A percentile compares a stretch with the other conserved stretches of the same genome.
These are phyloP conservation scores for Archips xylosteana DNA, from an alignment of 2,888 invertebrate genomes.

Conservation along the genomic window DNA sequence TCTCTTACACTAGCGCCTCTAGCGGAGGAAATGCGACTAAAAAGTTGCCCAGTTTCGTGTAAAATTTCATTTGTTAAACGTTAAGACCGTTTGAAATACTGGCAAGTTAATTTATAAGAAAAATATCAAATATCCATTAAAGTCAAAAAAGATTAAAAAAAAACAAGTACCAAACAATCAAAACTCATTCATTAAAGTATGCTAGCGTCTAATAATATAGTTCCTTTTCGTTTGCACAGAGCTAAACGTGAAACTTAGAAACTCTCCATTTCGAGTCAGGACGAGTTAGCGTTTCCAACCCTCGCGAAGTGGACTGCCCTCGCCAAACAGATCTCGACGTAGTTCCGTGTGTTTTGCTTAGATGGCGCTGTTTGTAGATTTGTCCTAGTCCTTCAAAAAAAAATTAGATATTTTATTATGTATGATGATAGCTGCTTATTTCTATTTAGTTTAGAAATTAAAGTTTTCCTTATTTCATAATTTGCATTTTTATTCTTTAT, in stretches of 20 bases:
- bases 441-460: background rate
- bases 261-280: slow-evolving; percentile 27
- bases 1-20: slow-evolving; percentile 52
- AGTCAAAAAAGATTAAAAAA: slow-evolving; percentile 6
- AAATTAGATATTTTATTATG: background rate
- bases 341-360: slow-evolving; percentile 45
- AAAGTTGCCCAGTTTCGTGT: slow-evolving; percentile 9
- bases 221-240: slow-evolving; percentile 9
- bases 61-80: background rate
- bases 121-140: background rate
- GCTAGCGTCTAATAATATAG: background rate
- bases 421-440: background rate
- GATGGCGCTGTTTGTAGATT: slow-evolving; percentile 56
- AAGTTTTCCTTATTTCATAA: background rate
- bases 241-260: slow-evolving; percentile 23
- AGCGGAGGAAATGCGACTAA: slow-evolving; percentile 45
- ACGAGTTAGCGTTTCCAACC: slow-evolving; percentile 36
- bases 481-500: background rate
- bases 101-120: background rate
- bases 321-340: slow-evolving; percentile 27
- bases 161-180: background rate
- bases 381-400: background rate
- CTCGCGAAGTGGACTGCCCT: slow-evolving; percentile 43
- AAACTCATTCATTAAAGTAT: background rate
- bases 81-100: background rate